A percentile compares a stretch with the other conserved stretches of the same genome.
phyloP scores from a whole-genome alignment of 2,888 invertebrate genomes.

The Microplitis manilae region DNA sequence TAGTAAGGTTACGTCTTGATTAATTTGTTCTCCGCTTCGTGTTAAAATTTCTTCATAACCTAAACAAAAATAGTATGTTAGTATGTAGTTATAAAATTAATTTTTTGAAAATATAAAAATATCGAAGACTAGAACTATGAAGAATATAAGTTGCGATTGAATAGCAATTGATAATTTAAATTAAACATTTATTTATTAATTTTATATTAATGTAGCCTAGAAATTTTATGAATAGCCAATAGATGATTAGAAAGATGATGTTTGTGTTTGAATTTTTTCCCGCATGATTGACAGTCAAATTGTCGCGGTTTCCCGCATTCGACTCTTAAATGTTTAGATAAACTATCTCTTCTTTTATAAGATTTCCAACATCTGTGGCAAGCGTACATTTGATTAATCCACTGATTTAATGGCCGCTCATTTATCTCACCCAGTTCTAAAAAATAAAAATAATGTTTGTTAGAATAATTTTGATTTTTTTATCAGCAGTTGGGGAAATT shows the following conservation, averaged over 20 bases:
- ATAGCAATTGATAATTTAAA: constrained; percentile 31
- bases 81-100: neutral
- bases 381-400: constrained; percentile 44
- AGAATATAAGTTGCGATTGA: neutral
- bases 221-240: constrained; percentile 54
- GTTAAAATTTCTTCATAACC: neutral
- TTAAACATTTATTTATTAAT: constrained; percentile 25
- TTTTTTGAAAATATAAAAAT: neutral
- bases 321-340: constrained; percentile 63
- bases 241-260: constrained; percentile 70
- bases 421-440: constrained; percentile 36
- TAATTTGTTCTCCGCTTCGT: no score
- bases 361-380: constrained; percentile 64
- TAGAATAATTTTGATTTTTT: no score
- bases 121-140: no score
- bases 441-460: neutral
- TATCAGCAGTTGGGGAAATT: no score
- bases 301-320: constrained; percentile 66
- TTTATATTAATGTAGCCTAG: neutral
- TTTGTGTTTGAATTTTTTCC: constrained; percentile 72
- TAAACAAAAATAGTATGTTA: neutral
- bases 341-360: constrained; percentile 65
- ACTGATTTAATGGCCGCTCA: no score
- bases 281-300: constrained; percentile 67
- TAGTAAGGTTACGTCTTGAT: neutral